These are phyloP conservation scores for Gerris buenoi DNA, from an alignment of 1,140 invertebrate species.

Conservation along the genomic window DNA sequence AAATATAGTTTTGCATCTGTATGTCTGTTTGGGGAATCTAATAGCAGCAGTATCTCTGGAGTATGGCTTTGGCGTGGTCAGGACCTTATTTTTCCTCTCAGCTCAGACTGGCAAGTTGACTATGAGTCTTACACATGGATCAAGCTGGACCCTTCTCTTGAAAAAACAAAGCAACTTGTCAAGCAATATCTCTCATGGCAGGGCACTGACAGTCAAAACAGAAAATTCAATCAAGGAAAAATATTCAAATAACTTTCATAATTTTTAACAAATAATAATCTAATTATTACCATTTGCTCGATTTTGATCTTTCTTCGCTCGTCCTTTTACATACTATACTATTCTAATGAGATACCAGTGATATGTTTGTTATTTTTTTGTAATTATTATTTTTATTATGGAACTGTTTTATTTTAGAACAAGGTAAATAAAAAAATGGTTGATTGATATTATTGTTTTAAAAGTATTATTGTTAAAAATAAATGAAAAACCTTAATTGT, in stretches of 20 bases:
- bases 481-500: too few species aligned
- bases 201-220: constrained; percentile 39
- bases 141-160: constrained; percentile 41
- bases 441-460: too few species aligned
- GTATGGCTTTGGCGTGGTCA: constrained; percentile 51
- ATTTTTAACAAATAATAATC: too few species aligned
- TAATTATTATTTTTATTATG: too few species aligned
- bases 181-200: constrained; percentile 45
- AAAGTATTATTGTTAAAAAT: too few species aligned
- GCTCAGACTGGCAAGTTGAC: constrained; percentile 43
- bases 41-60: constrained; percentile 45
- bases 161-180: constrained; percentile 42
- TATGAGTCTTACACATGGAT: constrained; percentile 52
- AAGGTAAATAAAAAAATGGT: too few species aligned
- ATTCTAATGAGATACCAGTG: too few species aligned
- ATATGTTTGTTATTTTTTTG: too few species aligned
- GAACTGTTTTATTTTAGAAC: too few species aligned
- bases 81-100: constrained; percentile 42
- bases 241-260: constrained; percentile 60
- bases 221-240: constrained; percentile 50
- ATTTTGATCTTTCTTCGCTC: too few species aligned
- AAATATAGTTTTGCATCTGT: constrained; percentile 50
- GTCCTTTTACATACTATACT: too few species aligned
- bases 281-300: too few species aligned
- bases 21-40: constrained; percentile 45